Percentiles rank a stretch among this genome's conserved stretches.
phyloP scores from a whole-genome alignment of 2,113 vertebrate genomes.

The Brachyistius frenatus region DNA sequence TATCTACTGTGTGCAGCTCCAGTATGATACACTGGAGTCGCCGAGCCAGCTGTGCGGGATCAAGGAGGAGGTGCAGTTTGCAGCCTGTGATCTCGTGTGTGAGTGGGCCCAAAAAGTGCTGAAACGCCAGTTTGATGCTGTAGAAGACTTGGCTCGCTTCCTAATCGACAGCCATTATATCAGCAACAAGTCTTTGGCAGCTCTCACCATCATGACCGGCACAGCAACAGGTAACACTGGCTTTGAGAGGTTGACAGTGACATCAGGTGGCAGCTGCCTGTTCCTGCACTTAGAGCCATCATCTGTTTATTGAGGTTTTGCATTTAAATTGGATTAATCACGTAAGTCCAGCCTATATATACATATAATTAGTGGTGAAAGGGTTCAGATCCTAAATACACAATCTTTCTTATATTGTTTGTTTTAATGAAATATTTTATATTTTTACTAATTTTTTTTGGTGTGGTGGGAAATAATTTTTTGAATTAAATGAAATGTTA shows the following conservation, averaged over 20 bases:
- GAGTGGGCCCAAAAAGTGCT: conserved; percentile 99
- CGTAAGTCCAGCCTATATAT: too few relatives aligned
- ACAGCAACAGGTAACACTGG: conserved; percentile 89
- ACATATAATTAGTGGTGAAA: too few relatives aligned
- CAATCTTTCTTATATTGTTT: too few relatives aligned
- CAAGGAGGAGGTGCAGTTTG: conserved; percentile 93
- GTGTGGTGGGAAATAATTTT: too few relatives aligned
- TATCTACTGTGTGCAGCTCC: conserved; percentile 54
- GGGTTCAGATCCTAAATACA: too few relatives aligned
- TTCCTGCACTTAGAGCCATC: background rate
- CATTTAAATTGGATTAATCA: background rate
- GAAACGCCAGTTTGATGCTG: conserved; percentile 95
- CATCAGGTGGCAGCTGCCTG: conserved; percentile 68
- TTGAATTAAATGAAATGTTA: background rate
- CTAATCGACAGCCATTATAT: conserved; percentile 98
- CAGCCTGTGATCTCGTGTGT: conserved; percentile 96
- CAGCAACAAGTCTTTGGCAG: conserved; percentile 97
- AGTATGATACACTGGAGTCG: conserved; percentile 91
- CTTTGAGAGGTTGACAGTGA: conserved; percentile 22
- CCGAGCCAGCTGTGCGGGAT: conserved; percentile 89
- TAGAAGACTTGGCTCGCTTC: conserved; percentile 96
- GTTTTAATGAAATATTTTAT: too few relatives aligned
- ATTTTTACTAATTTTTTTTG: too few relatives aligned
- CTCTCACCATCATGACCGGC: conserved; percentile 94
- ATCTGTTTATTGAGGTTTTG: background rate